Evolutionary conservation across 1,140 invertebrate genomes (phyloP), one percentile per base, ranked within the genome.

Genomic region (Rhagoletis zephyria): DNA sequence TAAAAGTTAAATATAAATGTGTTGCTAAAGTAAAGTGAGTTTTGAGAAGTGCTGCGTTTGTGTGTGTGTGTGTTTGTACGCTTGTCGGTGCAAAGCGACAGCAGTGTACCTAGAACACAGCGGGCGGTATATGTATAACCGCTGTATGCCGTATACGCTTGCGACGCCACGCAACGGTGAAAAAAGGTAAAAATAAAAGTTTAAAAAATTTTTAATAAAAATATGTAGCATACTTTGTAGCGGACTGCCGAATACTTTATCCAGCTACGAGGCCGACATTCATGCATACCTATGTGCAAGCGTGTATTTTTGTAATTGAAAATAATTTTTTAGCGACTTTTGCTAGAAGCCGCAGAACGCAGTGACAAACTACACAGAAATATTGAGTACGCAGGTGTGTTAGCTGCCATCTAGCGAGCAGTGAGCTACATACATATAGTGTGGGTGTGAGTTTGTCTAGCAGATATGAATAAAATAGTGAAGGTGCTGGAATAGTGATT

Each of bases 21-120:
- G 59, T 61, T 16, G 60, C 60, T 10, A 48, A 61, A 86, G 59
- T 86, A 30, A 86, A 86, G 63, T 86, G 63, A 86, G 56, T n/a
- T 85, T 85, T 85, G 4, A 9, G 16, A 16, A 14, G 48, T 51
- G 70, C 70, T 77, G 48, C 45, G 45, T 51, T 12, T 51, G 14
- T 51, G 74, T n/a, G 74, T 81, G 14, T 14, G 42, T 74, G 67
- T 67, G 65, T 40, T n/a, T 74, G 67, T 42, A 74, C 42, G 40
- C 67, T 40, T 74, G 67, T 12, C 42, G 45, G 67, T 74, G 67
- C 42, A 74, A 42, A 40, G n/a, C 67, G 12, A 16, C 67, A 10
- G 30, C 30, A 30, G 30, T 30, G 30, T 30, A 30, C 30, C 30
- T 45, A 45, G 14, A 45, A 2, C 40, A 42, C 67, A 48, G 48